Percentiles rank a stretch among this genome's conserved stretches.
Conservation (phyloP, 2,113 vertebrate species). For the Xenus cinereus region DNA sequence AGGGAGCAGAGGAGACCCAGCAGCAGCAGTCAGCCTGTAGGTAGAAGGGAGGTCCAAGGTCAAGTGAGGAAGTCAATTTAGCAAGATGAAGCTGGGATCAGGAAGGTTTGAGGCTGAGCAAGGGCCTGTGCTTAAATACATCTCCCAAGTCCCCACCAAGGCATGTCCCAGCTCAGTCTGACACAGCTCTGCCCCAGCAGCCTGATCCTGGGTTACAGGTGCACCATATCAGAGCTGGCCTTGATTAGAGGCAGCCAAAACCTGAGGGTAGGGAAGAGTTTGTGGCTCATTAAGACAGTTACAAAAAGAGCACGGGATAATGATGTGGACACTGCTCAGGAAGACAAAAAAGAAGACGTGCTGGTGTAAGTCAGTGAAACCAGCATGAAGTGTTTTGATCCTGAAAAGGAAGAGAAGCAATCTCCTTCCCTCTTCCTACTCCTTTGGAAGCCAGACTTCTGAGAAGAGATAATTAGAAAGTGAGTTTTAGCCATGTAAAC, state of each 20-base stretch:
- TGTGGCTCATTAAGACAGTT: not conserved
- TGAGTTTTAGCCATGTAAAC: not conserved
- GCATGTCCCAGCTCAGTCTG: fast-evolving
- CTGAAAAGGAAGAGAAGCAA: not conserved
- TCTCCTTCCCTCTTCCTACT: not conserved
- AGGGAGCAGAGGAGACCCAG: not conserved
- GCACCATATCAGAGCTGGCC: not conserved
- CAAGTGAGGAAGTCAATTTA: not conserved
- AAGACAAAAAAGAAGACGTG: not conserved
- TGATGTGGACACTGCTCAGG: not conserved
- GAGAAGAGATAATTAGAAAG: not conserved
- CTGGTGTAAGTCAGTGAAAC: not conserved
- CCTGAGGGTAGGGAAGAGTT: fast-evolving
- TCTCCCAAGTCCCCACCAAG: not conserved
- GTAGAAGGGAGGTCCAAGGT: not conserved
- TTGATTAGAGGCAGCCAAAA: not conserved
- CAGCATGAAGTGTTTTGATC: not conserved
- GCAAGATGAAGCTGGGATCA: not conserved
- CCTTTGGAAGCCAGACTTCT: not conserved
- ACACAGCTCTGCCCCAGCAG: not conserved
- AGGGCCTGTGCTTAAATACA: not conserved
- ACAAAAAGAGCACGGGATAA: not conserved
- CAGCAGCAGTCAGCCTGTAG: not conserved
- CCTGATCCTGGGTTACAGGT: not conserved
- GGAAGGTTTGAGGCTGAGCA: not conserved